Evolutionary conservation across 2,113 vertebrate genomes (phyloP), one percentile per base, ranked within the genome.

Genomic region (Erinaceus europaeus): DNA sequence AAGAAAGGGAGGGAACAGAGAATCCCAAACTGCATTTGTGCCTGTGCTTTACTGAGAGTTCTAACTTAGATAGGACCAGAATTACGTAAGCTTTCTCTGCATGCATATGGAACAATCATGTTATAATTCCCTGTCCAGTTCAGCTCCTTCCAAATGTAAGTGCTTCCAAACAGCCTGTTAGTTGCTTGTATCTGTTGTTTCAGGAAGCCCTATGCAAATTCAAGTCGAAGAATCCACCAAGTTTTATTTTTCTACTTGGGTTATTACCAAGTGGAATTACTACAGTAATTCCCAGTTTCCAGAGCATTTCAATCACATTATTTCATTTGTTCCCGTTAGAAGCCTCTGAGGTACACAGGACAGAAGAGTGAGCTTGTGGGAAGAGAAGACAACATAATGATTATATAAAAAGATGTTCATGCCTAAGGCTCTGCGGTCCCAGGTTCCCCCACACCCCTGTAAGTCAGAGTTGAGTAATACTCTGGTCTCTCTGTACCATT

Each of bases 151-250:
- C 68, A 73, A 85, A 83, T 11, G 36, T 4, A 86, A 52, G 32
- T 40, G 34, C 38, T 69, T 72, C 61, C 71, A 76, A 71, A 62
- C 4, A 76, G 34, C 27, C 4, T 27, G 4, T 68, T 34, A 52
- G 67, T 23, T 80, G 34, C 27, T 68, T 73, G 36, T 68, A 40
- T 72, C 64, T 48, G 8, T 57, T 57, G 42, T 18, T n/a, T n/a
- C n/a, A n/a, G n/a, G n/a, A n/a, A n/a, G n/a, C n/a, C n/a, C n/a
- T n/a, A n/a, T n/a, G n/a, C 46, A 44, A 86, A 79, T 73, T 6
- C 2, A 5, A 91, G n/a, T 59, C 79, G 71, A 94, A 93, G 90
- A 93, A 85, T 67, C 36, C 84, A 88, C 77, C 40, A 34, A 77
- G 59, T 84, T 81, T 84, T 72, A n/a, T 83, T 90, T 93, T 90